These are phyloP conservation scores for Agelas oroides DNA, from an alignment of 37 sponge, comb jelly and placozoan genomes.

Conservation along the genomic window DNA sequence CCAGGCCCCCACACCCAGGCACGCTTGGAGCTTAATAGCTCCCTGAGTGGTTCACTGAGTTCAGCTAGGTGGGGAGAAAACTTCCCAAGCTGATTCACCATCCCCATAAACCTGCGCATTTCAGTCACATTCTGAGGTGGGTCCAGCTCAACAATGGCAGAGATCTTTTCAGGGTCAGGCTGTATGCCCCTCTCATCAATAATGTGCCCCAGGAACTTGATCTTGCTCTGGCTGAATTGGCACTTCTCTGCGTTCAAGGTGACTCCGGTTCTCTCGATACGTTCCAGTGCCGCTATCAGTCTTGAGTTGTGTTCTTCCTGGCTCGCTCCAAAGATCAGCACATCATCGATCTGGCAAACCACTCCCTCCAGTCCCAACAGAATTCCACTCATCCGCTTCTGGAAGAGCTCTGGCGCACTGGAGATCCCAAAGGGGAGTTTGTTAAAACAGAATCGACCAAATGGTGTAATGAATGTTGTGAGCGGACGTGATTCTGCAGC, in stretches of 20 bases:
- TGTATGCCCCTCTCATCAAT: conserved; percentile 34
- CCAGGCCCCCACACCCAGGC: conserved; percentile 50
- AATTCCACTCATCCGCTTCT: conserved; percentile 34
- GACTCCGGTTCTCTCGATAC: conserved; percentile 20
- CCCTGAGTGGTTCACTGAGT: conserved; percentile 34
- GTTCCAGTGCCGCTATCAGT: conserved; percentile 26
- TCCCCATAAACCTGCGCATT: conserved; percentile 51
- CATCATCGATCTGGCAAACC: conserved; percentile 24
- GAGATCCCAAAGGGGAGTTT: conserved; percentile 43
- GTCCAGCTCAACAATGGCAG: conserved; percentile 32
- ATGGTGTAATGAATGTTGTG: conserved; percentile 50
- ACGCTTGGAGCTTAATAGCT: conserved; percentile 7
- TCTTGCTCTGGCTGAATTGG: neutral
- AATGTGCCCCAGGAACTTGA: conserved; percentile 35
- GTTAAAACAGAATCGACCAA: conserved; percentile 43
- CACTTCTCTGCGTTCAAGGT: conserved; percentile 45
- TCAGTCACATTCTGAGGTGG: conserved; percentile 25
- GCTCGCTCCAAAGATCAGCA: conserved; percentile 18
- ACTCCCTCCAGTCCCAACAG: conserved; percentile 41
- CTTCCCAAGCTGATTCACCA: conserved; percentile 55
- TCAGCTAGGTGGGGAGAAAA: conserved; percentile 36
- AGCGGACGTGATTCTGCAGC: neutral
- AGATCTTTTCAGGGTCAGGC: conserved; percentile 44
- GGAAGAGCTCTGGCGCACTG: conserved; percentile 42
- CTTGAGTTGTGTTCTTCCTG: conserved; percentile 16